Percentiles rank a stretch among this genome's conserved stretches.
Conservation (phyloP, 2,888 invertebrate species). For the Digitonthophagus gazella region DNA sequence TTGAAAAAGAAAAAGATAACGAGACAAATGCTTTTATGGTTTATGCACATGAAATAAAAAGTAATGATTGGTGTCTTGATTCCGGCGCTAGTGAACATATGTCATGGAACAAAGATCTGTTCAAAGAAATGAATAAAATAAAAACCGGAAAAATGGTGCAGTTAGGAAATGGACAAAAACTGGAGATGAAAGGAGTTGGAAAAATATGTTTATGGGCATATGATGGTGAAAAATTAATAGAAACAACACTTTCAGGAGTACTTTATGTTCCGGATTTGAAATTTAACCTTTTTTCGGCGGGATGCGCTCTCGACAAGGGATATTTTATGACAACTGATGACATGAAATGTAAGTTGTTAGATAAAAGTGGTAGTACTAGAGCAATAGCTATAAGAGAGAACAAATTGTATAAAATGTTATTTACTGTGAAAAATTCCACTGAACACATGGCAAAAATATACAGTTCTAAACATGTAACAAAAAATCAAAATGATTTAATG, state of each 20-base stretch:
- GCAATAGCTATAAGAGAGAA: neutral
- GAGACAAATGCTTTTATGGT: neutral
- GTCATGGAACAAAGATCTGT: neutral
- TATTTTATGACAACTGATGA: neutral
- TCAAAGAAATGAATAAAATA: neutral
- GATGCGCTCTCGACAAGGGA: neutral
- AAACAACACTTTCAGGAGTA: neutral
- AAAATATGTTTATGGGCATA: neutral
- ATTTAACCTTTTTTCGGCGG: slow-evolving; percentile 2
- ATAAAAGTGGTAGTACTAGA: neutral
- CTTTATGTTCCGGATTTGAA: slow-evolving; percentile 2
- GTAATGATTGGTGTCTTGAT: neutral
- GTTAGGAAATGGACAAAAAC: neutral
- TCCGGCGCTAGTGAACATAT: neutral
- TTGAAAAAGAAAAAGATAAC: neutral
- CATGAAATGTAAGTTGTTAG: neutral
- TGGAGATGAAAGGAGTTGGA: slow-evolving; percentile 1
- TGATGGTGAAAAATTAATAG: neutral
- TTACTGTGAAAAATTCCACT: too few species aligned
- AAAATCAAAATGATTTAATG: neutral
- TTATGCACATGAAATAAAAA: neutral
- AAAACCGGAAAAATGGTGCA: neutral
- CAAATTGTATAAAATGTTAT: neutral
- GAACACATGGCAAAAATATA: too few species aligned
- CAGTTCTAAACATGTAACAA: too few species aligned